Evolutionary conservation across 1,140 invertebrate species (phyloP), one percentile per base, ranked within the genome.

Genomic region (Drosophila nikananu): DNA sequence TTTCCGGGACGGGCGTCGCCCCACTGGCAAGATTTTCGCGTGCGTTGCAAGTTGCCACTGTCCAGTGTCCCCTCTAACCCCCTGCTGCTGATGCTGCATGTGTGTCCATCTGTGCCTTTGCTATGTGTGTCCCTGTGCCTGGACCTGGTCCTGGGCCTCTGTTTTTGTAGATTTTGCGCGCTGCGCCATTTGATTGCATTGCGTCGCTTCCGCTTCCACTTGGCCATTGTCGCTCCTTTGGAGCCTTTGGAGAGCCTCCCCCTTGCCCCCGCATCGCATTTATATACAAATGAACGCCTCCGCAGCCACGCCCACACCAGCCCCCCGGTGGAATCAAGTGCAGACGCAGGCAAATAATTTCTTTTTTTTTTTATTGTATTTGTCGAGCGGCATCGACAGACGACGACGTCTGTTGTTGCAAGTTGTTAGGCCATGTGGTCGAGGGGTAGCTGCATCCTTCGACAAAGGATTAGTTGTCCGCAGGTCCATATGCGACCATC

Each of bases 201-300:
- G 86, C 83, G 65, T 68, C 64, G 57, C 58, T 78, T 78, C 68
- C 74, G 78, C 58, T 86, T 76, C 80, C 83, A 86, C 83, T 87
- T 86, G 83, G 55, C 77, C 80, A 83, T 84, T 87, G 83, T 84
- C 83, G 84, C 84, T 87, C 82, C 84, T 89, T 89, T 89, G 77
- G 83, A 77, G 57, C 68, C 61, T 55, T 57, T 57, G 54, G 54
- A 30, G 30, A 30, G 23, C 54, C 66, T 27, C 37, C n/a, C 30
- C 19, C 15, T 9, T 2, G 5, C 19, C 27, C 19, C 21, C 3
- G 9, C 13, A 8, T 32, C 60, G 13, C 39, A 84, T 89, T 90
- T 89, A 90, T 89, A 89, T 89, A 89, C 86, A 89, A 90, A 89
- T 89, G 84, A 89, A 89, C 84, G 86, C 84, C 84, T 89, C 84